Evolutionary conservation across 2,113 vertebrate species (phyloP).

Genomic region (Oreochromis aureus): DNA sequence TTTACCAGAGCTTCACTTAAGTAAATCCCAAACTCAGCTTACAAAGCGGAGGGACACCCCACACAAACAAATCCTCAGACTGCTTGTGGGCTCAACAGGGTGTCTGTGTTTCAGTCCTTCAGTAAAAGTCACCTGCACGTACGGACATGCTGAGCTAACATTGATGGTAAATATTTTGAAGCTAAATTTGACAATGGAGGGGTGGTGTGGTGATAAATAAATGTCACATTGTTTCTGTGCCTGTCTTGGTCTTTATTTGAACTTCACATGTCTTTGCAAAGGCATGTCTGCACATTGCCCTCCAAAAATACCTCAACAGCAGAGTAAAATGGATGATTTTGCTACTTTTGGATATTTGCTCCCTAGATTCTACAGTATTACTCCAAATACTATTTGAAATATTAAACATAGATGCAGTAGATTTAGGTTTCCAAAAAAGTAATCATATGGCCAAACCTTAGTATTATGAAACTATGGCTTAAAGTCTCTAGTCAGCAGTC

Average conservation of each 20-base stretch:
- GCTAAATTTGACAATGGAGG: not conserved
- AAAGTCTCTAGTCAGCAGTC: not conserved
- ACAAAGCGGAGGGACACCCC: not conserved
- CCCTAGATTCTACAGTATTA: not conserved
- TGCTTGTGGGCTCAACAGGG: not conserved
- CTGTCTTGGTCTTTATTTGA: not conserved
- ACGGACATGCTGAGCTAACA: conserved; percentile 2
- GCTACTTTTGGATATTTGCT: not conserved
- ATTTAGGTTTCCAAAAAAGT: not conserved
- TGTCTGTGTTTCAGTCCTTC: not conserved
- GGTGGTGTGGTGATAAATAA: not conserved
- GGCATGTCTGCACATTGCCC: not conserved
- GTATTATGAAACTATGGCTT: not conserved
- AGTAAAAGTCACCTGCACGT: conserved; percentile 9
- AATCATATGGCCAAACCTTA: not conserved
- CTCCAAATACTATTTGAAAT: not conserved
- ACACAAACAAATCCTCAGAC: not conserved
- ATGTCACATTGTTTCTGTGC: not conserved
- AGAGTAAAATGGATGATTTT: not conserved
- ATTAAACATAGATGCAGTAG: not conserved
- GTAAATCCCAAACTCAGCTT: not conserved
- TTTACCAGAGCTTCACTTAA: not conserved
- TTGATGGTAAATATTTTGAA: conserved; percentile 13
- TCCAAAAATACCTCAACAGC: not conserved
- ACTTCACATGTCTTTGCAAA: not conserved